Evolutionary conservation across 2,888 invertebrate species (phyloP).

Genomic region (Drosophila sordidula): DNA sequence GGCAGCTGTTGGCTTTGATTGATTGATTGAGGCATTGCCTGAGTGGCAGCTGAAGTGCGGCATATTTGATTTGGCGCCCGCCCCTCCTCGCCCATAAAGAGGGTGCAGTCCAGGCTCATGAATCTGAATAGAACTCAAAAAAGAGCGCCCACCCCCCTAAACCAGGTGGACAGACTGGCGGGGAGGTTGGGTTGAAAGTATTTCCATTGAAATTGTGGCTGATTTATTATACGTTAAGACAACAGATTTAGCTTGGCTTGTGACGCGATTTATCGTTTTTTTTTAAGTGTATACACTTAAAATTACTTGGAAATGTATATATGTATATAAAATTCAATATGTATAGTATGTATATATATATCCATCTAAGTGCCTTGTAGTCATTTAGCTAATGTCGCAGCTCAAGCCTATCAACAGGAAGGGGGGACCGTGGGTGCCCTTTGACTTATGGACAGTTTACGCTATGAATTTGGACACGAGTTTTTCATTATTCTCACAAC

Average conservation of each 20-base stretch:
- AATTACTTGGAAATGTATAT: conserved; percentile 5
- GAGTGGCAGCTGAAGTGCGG: conserved; percentile 77
- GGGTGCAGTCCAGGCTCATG: conserved; percentile 45
- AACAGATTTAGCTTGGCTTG: conserved; percentile 67
- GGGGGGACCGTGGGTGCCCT: too few species aligned
- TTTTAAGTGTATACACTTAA: conserved; percentile 18
- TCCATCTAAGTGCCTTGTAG: conserved; percentile 28
- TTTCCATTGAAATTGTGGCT: conserved; percentile 67
- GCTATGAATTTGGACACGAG: background rate
- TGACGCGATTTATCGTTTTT: background rate
- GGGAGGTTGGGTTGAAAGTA: background rate
- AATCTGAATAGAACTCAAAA: conserved; percentile 45
- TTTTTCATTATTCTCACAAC: background rate
- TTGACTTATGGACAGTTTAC: conserved; percentile 11
- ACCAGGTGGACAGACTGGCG: conserved; percentile 6
- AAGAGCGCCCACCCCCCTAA: background rate
- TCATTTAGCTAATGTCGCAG: conserved; percentile 23
- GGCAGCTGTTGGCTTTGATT: conserved; percentile 72
- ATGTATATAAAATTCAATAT: background rate
- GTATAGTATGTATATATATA: conserved; percentile 2
- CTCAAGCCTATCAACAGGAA: conserved; percentile 1
- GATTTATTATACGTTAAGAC: conserved; percentile 80
- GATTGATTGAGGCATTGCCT: conserved; percentile 78
- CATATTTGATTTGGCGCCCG: conserved; percentile 70
- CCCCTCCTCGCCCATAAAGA: background rate